These are phyloP conservation scores for Drosophila helvetica DNA, from an alignment of 2,888 invertebrate genomes.

Conservation along the genomic window DNA sequence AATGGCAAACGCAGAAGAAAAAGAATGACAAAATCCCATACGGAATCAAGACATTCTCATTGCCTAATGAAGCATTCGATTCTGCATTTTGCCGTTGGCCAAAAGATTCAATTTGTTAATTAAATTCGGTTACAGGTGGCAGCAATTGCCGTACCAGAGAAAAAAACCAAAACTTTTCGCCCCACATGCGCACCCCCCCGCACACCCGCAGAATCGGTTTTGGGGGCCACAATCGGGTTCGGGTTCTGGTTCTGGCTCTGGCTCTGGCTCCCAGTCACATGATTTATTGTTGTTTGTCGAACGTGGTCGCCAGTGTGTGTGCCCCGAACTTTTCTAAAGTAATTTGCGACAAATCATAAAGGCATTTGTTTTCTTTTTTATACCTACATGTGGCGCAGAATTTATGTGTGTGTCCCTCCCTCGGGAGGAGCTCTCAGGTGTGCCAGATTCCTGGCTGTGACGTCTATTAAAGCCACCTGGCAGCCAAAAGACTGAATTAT, in stretches of 20 bases:
- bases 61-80: constrained; percentile 70
- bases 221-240: neutral
- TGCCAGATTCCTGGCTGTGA: neutral
- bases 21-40: constrained; percentile 24
- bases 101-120: constrained; percentile 64
- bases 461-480: constrained; percentile 35
- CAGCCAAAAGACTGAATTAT: constrained; percentile 29
- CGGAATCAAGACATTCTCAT: constrained; percentile 32
- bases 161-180: constrained; percentile 31
- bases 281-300: constrained; percentile 77
- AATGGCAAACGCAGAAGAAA: constrained; percentile 17
- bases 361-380: constrained; percentile 47
- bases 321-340: constrained; percentile 69
- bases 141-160: constrained; percentile 5
- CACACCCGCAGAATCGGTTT: constrained; percentile 16
- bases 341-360: constrained; percentile 77
- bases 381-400: constrained; percentile 55
- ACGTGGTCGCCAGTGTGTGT: constrained; percentile 48
- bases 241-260: neutral
- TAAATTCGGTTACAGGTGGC: constrained; percentile 57
- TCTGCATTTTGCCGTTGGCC: constrained; percentile 45
- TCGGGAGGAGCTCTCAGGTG: neutral
- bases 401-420: constrained; percentile 44
- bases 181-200: constrained; percentile 33
- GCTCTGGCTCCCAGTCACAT: constrained; percentile 35